Conservation (phyloP, 2,113 vertebrate genomes). For the Reinhardtius hippoglossoides region DNA sequence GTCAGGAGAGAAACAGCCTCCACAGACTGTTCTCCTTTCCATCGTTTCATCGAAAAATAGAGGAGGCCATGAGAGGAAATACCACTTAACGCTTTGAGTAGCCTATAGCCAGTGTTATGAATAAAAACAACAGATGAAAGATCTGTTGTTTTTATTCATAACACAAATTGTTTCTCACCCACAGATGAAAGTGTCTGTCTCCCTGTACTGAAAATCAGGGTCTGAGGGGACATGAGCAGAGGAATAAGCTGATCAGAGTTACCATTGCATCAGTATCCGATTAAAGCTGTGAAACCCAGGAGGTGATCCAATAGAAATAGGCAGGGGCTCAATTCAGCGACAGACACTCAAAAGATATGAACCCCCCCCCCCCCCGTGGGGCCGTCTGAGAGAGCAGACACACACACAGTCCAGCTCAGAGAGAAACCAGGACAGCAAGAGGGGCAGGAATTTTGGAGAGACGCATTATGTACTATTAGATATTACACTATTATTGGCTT, state of each 20-base stretch:
- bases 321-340: conserved; percentile 20
- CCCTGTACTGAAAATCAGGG: conserved; percentile 14
- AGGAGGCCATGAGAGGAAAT: conserved; percentile 37
- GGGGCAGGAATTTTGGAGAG: not conserved
- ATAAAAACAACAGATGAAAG: too few species aligned
- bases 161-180: not conserved
- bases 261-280: conserved; percentile 38
- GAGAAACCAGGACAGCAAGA: not conserved
- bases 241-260: conserved; percentile 24
- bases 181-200: conserved; percentile 33
- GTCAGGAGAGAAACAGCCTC: conserved; percentile 15
- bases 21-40: conserved; percentile 16
- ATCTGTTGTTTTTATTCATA: conserved; percentile 42
- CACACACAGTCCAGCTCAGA: not conserved
- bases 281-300: conserved; percentile 55
- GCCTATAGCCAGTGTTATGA: conserved; percentile 24
- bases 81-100: conserved; percentile 68
- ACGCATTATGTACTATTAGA: not conserved
- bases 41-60: conserved; percentile 43
- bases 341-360: conserved; percentile 24
- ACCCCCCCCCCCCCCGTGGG: conserved; percentile 9
- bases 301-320: conserved; percentile 40
- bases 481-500: not conserved
- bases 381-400: conserved; percentile 15
- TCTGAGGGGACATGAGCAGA: conserved; percentile 8